A percentile compares a stretch with the other conserved stretches of the same genome.
These are phyloP conservation scores for Rhinichthys osculus DNA, from an alignment of 2,797 vertebrate genomes.

Conservation along the genomic window DNA sequence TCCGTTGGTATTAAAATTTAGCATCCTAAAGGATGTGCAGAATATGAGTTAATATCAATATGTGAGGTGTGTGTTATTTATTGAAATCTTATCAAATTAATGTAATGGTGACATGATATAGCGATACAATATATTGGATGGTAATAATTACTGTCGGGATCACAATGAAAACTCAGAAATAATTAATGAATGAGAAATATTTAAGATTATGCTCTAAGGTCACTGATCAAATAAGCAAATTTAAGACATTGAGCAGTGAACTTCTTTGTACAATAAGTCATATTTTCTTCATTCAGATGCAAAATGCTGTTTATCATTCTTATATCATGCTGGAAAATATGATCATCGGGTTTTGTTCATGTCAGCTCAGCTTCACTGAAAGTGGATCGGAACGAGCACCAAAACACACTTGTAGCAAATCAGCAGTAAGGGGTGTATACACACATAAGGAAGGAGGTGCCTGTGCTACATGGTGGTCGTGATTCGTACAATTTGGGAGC, in stretches of 20 bases:
- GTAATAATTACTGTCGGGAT: neutral
- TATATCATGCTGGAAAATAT: neutral
- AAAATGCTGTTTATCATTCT: neutral
- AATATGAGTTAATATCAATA: neutral
- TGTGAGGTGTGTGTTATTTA: neutral
- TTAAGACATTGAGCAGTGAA: too few species aligned
- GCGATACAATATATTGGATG: neutral
- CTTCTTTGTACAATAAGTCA: neutral
- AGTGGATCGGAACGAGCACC: neutral
- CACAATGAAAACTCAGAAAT: neutral
- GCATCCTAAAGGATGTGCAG: neutral
- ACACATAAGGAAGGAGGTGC: too few species aligned
- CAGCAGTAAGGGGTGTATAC: too few species aligned
- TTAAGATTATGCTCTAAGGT: neutral
- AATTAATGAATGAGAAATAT: neutral
- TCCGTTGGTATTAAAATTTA: constrained; percentile 30
- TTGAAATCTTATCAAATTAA: neutral
- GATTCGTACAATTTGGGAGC: too few species aligned
- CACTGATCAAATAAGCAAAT: neutral
- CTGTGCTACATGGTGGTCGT: too few species aligned
- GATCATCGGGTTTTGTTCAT: neutral
- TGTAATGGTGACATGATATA: neutral
- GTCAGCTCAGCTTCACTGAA: neutral
- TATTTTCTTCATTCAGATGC: neutral
- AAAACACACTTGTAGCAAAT: too few species aligned